Evolutionary conservation across 2,797 vertebrate species (phyloP).

Genomic region (Hippocampus kuda): DNA sequence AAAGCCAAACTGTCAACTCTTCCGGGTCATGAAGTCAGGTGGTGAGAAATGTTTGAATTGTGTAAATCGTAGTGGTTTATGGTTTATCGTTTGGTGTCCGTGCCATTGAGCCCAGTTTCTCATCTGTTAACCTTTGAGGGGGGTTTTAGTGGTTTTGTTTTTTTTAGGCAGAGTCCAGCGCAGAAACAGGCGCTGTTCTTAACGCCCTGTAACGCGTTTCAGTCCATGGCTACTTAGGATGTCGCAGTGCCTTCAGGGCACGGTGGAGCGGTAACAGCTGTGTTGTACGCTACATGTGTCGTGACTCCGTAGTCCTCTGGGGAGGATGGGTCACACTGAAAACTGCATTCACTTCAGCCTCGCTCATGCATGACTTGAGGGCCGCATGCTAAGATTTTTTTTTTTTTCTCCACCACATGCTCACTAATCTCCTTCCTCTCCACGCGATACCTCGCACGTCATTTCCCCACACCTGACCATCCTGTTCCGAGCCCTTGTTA

Average conservation of each 20-base stretch:
- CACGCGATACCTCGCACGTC: slow-evolving; percentile 1
- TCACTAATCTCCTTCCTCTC: neutral
- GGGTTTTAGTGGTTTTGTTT: too few relatives aligned
- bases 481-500: slow-evolving; percentile 37
- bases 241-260: slow-evolving; percentile 13
- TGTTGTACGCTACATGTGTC: slow-evolving; percentile 25
- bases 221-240: neutral
- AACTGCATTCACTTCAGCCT: slow-evolving; percentile 42
- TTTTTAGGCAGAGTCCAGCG: neutral
- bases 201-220: neutral
- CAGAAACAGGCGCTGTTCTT: neutral
- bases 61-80: too few relatives aligned
- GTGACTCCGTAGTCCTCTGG: slow-evolving; percentile 2
- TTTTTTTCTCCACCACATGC: neutral
- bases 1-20: too few relatives aligned
- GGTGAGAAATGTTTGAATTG: too few relatives aligned
- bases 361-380: slow-evolving; percentile 18
- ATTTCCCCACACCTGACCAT: slow-evolving; percentile 24
- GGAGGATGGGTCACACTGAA: slow-evolving; percentile 23
- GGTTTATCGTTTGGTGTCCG: too few relatives aligned
- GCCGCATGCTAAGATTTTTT: slow-evolving; percentile 8
- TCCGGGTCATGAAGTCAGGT: too few relatives aligned
- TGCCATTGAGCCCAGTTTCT: too few relatives aligned
- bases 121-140: neutral
- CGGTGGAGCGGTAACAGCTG: slow-evolving; percentile 27